Evolutionary conservation across 1,140 invertebrate species (phyloP).

Genomic region (Agrilus planipennis): DNA sequence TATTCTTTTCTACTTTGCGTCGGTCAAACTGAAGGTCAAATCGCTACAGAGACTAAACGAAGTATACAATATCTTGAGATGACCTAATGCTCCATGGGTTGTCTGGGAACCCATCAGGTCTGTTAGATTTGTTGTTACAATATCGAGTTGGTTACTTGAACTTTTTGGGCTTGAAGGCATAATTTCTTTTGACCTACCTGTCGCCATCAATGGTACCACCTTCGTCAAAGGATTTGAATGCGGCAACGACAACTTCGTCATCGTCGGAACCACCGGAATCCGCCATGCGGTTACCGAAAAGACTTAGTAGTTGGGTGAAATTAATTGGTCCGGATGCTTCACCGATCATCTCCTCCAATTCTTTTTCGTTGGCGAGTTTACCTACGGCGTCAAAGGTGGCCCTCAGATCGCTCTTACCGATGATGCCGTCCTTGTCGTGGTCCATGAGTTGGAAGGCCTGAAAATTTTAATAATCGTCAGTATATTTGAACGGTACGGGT

Average conservation of each 20-base stretch:
- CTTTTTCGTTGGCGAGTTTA: conserved; percentile 78
- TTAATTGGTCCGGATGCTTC: conserved; percentile 89
- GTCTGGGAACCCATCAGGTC: no score
- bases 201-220: conserved; percentile 80
- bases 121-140: no score
- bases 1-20: no score
- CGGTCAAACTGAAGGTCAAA: no score
- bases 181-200: conserved; percentile 50
- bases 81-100: no score
- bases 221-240: conserved; percentile 92
- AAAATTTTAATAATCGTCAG: conserved; percentile 39
- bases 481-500: no score
- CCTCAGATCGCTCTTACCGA: conserved; percentile 90
- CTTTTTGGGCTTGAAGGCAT: no score
- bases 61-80: no score
- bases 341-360: conserved; percentile 80
- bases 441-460: conserved; percentile 91
- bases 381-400: conserved; percentile 92
- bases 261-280: conserved; percentile 72
- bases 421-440: conserved; percentile 89
- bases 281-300: conserved; percentile 83
- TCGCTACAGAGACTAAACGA: no score
- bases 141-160: no score
- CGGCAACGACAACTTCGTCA: conserved; percentile 86
- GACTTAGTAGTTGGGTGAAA: conserved; percentile 86